phyloP scores from a whole-genome alignment of 2,113 vertebrate genomes.

The Chlorodrepanis virens region DNA sequence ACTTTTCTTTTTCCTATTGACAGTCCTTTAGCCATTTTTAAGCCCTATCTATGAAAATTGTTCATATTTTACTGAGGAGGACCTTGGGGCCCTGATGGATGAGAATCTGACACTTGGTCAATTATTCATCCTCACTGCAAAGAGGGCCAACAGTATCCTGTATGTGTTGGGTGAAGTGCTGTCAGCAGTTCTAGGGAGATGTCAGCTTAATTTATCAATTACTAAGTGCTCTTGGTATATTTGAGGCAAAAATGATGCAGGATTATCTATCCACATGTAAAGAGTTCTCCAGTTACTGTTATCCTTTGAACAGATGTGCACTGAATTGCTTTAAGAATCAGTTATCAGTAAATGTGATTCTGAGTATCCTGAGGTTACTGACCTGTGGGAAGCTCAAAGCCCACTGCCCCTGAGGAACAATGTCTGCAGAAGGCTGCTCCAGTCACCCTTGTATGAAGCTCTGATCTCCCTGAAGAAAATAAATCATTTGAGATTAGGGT shows the following conservation, averaged over 20 bases:
- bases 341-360: background rate
- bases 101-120: background rate
- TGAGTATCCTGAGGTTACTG: background rate
- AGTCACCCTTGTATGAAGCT: accelerated
- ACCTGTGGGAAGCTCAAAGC: background rate
- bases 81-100: background rate
- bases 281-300: background rate
- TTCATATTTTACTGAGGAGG: background rate
- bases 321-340: background rate
- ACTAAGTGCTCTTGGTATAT: background rate
- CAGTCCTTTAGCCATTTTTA: background rate
- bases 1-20: background rate
- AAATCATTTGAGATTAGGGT: background rate
- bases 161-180: background rate
- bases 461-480: background rate
- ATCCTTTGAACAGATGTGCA: background rate
- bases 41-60: background rate
- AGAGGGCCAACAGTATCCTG: background rate
- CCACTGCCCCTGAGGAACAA: accelerated
- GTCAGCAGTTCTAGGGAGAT: background rate
- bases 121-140: background rate
- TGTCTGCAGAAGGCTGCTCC: background rate
- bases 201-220: background rate
- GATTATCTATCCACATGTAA: background rate
- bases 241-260: background rate